These are phyloP conservation scores for Philereme vetulata DNA, from an alignment of 2,888 invertebrate genomes.

Conservation along the genomic window DNA sequence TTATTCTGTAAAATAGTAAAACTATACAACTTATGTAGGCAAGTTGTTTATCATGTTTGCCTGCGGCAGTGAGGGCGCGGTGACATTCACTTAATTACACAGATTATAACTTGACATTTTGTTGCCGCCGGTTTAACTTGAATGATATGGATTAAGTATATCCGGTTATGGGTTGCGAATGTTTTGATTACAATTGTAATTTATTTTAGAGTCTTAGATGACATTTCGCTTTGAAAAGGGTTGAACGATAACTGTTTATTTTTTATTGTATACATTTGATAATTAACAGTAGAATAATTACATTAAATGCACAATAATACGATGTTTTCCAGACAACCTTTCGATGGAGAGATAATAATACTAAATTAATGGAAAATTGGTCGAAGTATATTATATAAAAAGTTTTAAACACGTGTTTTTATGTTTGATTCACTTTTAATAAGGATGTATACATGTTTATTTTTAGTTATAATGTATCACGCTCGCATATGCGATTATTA, in stretches of 20 bases:
- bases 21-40: neutral
- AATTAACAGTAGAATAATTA: no score
- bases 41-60: constrained; percentile 40
- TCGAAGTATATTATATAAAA: no score
- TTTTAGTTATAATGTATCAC: no score
- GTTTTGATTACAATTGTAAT: constrained; percentile 26
- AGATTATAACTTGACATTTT: constrained; percentile 82
- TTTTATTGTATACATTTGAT: no score
- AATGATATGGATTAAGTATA: constrained; percentile 68
- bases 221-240: neutral
- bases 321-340: no score
- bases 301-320: no score
- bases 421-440: no score
- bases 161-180: constrained; percentile 13
- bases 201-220: constrained; percentile 5
- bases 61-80: constrained; percentile 35
- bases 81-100: constrained; percentile 82
- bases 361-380: no score
- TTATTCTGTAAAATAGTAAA: neutral
- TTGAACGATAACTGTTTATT: neutral
- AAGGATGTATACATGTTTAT: no score
- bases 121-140: constrained; percentile 66
- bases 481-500: no score
- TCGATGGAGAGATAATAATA: no score
- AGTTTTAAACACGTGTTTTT: no score